Evolutionary conservation across 2,113 vertebrate genomes (phyloP).

Genomic region (Poecile atricapillus): DNA sequence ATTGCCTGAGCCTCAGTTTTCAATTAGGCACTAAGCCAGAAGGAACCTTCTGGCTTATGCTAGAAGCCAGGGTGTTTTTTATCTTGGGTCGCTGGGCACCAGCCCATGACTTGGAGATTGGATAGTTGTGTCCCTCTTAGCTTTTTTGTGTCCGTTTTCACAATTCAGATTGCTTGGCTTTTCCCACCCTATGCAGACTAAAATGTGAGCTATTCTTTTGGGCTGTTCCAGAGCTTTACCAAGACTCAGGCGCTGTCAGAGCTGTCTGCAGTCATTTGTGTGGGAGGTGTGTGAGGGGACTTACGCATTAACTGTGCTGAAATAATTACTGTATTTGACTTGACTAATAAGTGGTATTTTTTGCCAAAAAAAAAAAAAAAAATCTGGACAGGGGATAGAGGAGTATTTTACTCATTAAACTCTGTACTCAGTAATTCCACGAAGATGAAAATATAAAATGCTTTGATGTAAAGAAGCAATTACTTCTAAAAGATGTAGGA

Average conservation of each 20-base stretch:
- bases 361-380: not conserved
- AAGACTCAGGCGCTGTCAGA: not conserved
- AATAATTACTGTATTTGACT: conserved; percentile 35
- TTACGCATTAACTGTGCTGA: not conserved
- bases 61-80: not conserved
- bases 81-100: rapidly evolving
- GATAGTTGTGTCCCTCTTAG: not conserved
- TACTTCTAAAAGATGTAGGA: conserved; percentile 34
- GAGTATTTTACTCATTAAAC: not conserved
- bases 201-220: not conserved
- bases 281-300: conserved; percentile 34
- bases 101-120: not conserved
- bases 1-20: not conserved
- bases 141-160: not conserved
- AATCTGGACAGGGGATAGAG: not conserved
- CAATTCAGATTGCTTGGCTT: not conserved
- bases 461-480: conserved; percentile 24
- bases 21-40: not conserved
- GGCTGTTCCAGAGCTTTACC: not conserved
- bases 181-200: not conserved
- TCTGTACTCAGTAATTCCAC: not conserved
- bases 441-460: not conserved
- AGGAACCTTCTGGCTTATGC: not conserved
- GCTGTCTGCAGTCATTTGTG: conserved; percentile 13
- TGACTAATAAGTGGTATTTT: conserved; percentile 29